Evolutionary conservation across 1,140 invertebrate species (phyloP).

Genomic region (Gonioctena quinquepunctata): DNA sequence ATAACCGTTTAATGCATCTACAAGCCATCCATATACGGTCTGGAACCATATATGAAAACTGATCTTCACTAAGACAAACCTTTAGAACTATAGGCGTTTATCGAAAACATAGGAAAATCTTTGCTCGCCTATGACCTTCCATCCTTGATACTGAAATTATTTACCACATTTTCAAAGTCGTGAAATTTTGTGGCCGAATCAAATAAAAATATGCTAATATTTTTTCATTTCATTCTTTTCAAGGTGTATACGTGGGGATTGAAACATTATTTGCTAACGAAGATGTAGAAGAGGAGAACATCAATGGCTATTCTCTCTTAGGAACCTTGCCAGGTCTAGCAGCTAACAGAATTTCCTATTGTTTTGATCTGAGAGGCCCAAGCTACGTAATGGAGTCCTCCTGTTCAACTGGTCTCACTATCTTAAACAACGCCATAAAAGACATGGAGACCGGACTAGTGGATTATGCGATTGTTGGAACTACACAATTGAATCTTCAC

Average conservation of each 20-base stretch:
- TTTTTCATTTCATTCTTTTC: too few relatives aligned
- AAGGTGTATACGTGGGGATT: not conserved
- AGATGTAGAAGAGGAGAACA: not conserved
- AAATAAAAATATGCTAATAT: too few relatives aligned
- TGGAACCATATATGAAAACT: too few relatives aligned
- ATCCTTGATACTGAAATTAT: too few relatives aligned
- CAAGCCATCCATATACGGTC: too few relatives aligned
- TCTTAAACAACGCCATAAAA: constrained; percentile 69
- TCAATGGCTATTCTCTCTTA: constrained; percentile 13
- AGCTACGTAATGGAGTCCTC: constrained; percentile 79
- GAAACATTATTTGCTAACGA: not conserved
- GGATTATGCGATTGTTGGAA: constrained; percentile 77
- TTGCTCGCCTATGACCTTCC: too few relatives aligned
- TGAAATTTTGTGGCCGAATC: too few relatives aligned
- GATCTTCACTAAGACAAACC: too few relatives aligned
- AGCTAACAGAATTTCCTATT: constrained; percentile 62
- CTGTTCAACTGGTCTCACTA: constrained; percentile 76
- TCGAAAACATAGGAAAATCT: too few relatives aligned
- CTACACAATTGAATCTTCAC: constrained; percentile 62
- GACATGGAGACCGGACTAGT: constrained; percentile 71
- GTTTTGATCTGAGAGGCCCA: constrained; percentile 70
- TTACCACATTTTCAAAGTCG: too few relatives aligned
- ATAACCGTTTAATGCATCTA: too few relatives aligned
- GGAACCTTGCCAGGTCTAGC: constrained; percentile 34
- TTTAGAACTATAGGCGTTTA: too few relatives aligned